Evolutionary conservation across 2,113 vertebrate species (phyloP).

Genomic region (Mastomys natalensis): DNA sequence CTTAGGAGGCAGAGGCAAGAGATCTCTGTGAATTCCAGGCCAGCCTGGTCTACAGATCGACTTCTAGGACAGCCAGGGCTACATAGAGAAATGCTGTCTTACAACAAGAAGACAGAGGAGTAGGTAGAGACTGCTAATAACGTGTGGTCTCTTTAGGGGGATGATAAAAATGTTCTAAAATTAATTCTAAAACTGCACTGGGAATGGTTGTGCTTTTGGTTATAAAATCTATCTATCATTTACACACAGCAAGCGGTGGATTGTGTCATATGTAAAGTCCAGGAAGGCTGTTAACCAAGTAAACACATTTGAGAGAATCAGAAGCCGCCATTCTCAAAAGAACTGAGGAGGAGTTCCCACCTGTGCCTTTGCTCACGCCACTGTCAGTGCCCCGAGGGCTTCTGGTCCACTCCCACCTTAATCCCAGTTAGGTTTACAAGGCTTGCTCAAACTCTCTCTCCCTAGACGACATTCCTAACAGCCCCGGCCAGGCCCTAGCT

Average conservation of each 20-base stretch:
- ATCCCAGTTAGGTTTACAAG: neutral
- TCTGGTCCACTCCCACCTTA: neutral
- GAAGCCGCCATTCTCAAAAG: neutral
- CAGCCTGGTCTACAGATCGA: neutral
- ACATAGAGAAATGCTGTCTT: neutral
- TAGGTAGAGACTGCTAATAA: neutral
- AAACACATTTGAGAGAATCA: neutral
- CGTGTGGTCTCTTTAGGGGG: neutral
- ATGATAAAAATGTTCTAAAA: neutral
- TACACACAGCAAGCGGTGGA: neutral
- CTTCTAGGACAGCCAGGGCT: neutral
- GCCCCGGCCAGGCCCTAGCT: neutral
- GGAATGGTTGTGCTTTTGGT: neutral
- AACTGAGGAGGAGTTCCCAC: neutral
- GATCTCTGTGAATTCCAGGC: neutral
- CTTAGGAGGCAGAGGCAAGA: neutral
- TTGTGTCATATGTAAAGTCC: neutral
- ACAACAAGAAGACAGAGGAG: neutral
- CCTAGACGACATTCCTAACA: neutral
- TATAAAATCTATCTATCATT: neutral
- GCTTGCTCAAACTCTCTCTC: neutral
- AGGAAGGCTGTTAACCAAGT: neutral
- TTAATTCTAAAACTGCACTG: neutral
- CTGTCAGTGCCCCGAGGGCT: neutral
- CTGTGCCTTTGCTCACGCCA: neutral